Evolutionary conservation across 2,888 invertebrate genomes (phyloP).

Genomic region (Cryptocephalus primarius): DNA sequence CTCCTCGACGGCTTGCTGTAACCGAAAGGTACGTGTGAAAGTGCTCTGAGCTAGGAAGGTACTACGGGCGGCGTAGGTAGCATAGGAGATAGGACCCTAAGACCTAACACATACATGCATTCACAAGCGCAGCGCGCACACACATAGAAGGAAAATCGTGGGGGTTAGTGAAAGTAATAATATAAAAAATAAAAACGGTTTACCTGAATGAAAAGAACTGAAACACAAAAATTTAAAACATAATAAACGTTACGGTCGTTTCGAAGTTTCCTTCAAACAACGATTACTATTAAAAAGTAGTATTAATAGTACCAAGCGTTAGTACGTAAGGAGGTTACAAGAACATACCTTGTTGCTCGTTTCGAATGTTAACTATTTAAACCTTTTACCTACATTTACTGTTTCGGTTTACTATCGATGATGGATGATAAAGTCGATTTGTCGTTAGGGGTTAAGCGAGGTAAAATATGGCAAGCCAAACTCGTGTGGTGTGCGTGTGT

Average conservation of each 20-base stretch:
- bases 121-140: slow-evolving; percentile 37
- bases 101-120: slow-evolving; percentile 37
- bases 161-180: slow-evolving; percentile 26
- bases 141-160: slow-evolving; percentile 7
- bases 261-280: too few species aligned
- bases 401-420: not conserved
- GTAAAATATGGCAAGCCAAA: too few species aligned
- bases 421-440: too few species aligned
- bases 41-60: not conserved
- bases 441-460: too few species aligned
- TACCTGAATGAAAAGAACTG: slow-evolving; percentile 17
- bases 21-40: slow-evolving; percentile 13
- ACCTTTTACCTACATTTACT: not conserved
- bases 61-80: too few species aligned
- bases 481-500: not conserved
- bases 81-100: slow-evolving; percentile 20
- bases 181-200: slow-evolving; percentile 19
- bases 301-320: too few species aligned
- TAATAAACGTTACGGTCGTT: not conserved
- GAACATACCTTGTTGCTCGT: too few species aligned
- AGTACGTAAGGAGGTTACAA: too few species aligned
- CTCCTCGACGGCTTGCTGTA: slow-evolving; percentile 90
- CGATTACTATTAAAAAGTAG: too few species aligned
- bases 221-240: slow-evolving; percentile 12
- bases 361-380: too few species aligned